A percentile compares a stretch with the other conserved stretches of the same genome.
These are phyloP conservation scores for Ylistrum balloti DNA, from an alignment of 1,140 invertebrate species.

Conservation along the genomic window DNA sequence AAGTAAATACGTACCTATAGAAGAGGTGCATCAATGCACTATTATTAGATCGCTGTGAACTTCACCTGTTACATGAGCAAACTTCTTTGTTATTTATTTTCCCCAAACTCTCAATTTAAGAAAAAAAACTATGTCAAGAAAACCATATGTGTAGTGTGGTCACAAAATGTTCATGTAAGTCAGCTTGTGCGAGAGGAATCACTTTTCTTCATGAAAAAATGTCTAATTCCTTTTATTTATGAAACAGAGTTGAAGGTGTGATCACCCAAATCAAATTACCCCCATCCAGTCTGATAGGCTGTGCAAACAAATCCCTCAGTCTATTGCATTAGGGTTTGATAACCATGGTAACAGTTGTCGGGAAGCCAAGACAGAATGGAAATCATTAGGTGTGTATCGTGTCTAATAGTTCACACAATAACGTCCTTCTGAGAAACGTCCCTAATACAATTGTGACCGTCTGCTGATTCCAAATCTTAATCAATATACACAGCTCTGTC, in stretches of 20 bases:
- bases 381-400: neutral
- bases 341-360: slow-evolving; percentile 19
- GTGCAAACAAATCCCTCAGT: neutral
- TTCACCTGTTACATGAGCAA: too few relatives aligned
- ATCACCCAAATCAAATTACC: neutral
- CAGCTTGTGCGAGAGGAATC: too few relatives aligned
- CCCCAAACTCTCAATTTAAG: too few relatives aligned
- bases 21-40: too few relatives aligned
- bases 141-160: too few relatives aligned
- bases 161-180: too few relatives aligned
- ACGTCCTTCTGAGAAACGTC: neutral
- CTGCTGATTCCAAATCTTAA: neutral
- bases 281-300: neutral
- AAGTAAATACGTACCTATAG: too few relatives aligned
- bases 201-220: neutral
- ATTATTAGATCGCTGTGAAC: too few relatives aligned
- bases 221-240: neutral
- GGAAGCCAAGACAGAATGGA: neutral
- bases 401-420: neutral
- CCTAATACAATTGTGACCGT: slow-evolving; percentile 14
- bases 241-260: neutral
- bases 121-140: too few relatives aligned
- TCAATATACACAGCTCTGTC: neutral
- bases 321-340: slow-evolving; percentile 12
- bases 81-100: too few relatives aligned